A percentile compares a stretch with the other conserved stretches of the same genome.
Evolutionary conservation across 2,888 invertebrate species (phyloP).

Genomic region (Graphium colonna): DNA sequence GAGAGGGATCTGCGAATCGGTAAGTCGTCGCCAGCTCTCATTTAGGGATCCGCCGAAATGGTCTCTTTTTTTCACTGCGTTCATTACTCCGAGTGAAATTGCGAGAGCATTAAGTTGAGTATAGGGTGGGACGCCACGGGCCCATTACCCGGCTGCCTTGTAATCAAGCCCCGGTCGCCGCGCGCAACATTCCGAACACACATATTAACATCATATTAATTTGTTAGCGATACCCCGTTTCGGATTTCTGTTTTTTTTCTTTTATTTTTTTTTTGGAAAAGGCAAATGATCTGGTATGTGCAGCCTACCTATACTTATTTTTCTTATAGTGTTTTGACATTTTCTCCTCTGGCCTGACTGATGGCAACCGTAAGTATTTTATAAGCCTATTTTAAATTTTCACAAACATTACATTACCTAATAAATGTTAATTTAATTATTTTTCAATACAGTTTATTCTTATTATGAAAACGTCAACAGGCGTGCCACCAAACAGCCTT

Average conservation of each 20-base stretch:
- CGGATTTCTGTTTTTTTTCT: too few species aligned
- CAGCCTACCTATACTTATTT: too few species aligned
- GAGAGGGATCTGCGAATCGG: conserved; percentile 20
- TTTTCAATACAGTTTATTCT: background rate
- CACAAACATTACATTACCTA: too few species aligned
- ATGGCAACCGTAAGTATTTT: too few species aligned
- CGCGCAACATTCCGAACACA: conserved; percentile 45
- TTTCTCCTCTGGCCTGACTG: too few species aligned
- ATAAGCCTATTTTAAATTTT: too few species aligned
- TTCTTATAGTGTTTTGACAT: background rate
- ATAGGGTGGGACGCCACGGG: conserved; percentile 72
- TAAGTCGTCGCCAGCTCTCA: conserved; percentile 56
- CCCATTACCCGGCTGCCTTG: conserved; percentile 68
- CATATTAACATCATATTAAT: conserved; percentile 57
- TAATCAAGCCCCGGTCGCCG: conserved; percentile 65
- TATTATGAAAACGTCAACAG: background rate
- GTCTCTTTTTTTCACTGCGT: conserved; percentile 68
- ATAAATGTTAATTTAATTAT: background rate
- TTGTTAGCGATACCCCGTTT: conserved; percentile 55
- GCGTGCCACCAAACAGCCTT: background rate
- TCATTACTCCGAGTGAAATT: conserved; percentile 78
- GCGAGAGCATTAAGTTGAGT: conserved; percentile 79
- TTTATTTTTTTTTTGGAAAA: conserved; percentile 27
- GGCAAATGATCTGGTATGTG: too few species aligned
- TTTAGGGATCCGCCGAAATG: conserved; percentile 62